A percentile compares a stretch with the other conserved stretches of the same genome.
Conservation (phyloP, 2,797 vertebrate species). For the Podarcis lilfordi region DNA sequence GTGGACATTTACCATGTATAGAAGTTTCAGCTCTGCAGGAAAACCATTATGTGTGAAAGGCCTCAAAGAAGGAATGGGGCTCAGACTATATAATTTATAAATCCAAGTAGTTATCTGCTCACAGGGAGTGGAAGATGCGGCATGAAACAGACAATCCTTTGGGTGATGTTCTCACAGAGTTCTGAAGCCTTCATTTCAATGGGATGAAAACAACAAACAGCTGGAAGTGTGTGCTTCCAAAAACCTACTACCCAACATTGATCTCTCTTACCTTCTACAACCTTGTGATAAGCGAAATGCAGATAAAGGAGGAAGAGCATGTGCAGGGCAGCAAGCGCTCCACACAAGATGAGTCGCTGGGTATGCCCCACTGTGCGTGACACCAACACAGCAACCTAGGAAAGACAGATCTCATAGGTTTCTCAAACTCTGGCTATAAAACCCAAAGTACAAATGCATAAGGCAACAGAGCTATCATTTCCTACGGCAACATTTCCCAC, state of each 20-base stretch:
- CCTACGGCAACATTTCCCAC: not conserved
- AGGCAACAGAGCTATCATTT: not conserved
- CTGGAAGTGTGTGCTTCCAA: not conserved
- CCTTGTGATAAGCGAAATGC: slow-evolving; percentile 96
- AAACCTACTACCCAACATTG: not conserved
- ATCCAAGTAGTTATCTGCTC: not conserved
- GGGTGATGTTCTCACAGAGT: not conserved
- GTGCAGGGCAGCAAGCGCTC: slow-evolving; percentile 87
- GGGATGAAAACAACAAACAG: not conserved
- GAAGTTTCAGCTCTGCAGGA: not conserved
- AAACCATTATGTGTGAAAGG: not conserved
- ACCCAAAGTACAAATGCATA: not conserved
- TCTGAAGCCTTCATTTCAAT: not conserved
- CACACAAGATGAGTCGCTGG: slow-evolving; percentile 92
- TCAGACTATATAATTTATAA: not conserved
- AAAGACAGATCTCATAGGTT: slow-evolving; percentile 3
- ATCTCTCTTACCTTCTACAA: slow-evolving; percentile 89
- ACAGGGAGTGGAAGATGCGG: slow-evolving; percentile 30
- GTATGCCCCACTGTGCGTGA: slow-evolving; percentile 94
- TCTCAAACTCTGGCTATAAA: not conserved
- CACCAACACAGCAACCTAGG: slow-evolving; percentile 89
- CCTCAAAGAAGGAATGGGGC: not conserved
- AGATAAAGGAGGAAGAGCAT: slow-evolving; percentile 98
- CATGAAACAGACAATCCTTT: not conserved
- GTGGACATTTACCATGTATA: not conserved